A percentile compares a stretch with the other conserved stretches of the same genome.
Evolutionary conservation across 1,140 invertebrate genomes (phyloP).

Genomic region (Thaumatotibia leucotreta): DNA sequence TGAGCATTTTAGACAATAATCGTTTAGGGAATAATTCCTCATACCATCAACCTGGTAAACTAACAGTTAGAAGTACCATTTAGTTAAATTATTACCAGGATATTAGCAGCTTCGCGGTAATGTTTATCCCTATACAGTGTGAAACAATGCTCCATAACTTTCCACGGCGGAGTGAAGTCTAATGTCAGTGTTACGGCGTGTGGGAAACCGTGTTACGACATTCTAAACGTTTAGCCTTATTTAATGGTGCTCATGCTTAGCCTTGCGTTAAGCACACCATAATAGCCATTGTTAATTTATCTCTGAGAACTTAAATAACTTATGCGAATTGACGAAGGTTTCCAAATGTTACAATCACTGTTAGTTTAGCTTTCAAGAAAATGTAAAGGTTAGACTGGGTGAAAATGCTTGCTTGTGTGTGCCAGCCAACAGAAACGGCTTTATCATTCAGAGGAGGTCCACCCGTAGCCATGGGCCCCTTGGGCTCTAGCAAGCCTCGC

Average conservation of each 20-base stretch:
- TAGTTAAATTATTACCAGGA: neutral
- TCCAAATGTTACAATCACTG: neutral
- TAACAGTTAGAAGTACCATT: neutral
- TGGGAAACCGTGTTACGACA: conserved; percentile 8
- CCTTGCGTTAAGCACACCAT: neutral
- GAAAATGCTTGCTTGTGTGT: conserved; percentile 80
- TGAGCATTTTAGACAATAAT: neutral
- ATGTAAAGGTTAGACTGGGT: conserved; percentile 51
- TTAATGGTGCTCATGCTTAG: conserved; percentile 2
- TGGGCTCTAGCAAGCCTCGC: conserved; percentile 52
- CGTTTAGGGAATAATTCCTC: neutral
- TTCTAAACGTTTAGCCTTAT: neutral
- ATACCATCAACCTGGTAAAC: neutral
- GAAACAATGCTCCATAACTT: conserved; percentile 37
- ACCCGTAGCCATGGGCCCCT: conserved; percentile 66
- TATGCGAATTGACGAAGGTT: neutral
- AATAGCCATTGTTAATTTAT: neutral
- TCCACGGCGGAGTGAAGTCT: conserved; percentile 17
- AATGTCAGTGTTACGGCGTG: conserved; percentile 11
- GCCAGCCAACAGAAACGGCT: conserved; percentile 77
- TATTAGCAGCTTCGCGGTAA: conserved; percentile 21
- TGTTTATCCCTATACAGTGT: conserved; percentile 30
- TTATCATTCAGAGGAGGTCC: conserved; percentile 72
- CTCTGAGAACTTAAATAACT: neutral
- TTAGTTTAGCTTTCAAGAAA: conserved; percentile 38